A percentile compares a stretch with the other conserved stretches of the same genome.
phyloP scores from a whole-genome alignment of 2,113 vertebrate species.

The Loxodonta africana region DNA sequence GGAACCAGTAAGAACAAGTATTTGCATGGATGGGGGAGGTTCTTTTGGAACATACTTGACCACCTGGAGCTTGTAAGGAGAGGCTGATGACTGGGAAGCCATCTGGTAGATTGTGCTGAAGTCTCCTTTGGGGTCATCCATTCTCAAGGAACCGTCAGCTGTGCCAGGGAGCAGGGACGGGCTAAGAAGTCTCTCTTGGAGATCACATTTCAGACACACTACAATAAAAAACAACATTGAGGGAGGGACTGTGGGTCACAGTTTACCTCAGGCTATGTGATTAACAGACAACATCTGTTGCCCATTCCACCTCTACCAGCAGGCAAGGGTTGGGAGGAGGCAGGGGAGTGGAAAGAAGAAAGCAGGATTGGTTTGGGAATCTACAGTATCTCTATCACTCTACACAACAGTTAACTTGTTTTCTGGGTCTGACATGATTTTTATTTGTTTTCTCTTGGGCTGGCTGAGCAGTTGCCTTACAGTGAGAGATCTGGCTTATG shows the following conservation, averaged over 20 bases:
- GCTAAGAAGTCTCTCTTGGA: slow-evolving; percentile 95
- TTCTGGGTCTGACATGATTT: slow-evolving; percentile 34
- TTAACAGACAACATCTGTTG: slow-evolving; percentile 70
- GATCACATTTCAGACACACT: slow-evolving; percentile 96
- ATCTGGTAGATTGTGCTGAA: slow-evolving; percentile 87
- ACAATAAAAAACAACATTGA: slow-evolving; percentile 56
- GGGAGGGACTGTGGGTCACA: slow-evolving; percentile 36
- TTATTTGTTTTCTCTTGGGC: slow-evolving; percentile 31
- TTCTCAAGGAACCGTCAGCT: slow-evolving; percentile 85
- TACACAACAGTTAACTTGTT: background rate
- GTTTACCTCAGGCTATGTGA: slow-evolving; percentile 60
- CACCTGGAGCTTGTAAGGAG: slow-evolving; percentile 87
- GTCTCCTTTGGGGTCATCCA: slow-evolving; percentile 87
- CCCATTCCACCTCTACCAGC: background rate
- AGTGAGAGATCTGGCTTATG: slow-evolving; percentile 42
- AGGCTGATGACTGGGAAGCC: slow-evolving; percentile 85
- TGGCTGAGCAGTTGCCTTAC: slow-evolving; percentile 23
- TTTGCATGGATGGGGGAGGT: background rate
- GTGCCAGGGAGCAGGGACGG: slow-evolving; percentile 91
- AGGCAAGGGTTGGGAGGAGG: slow-evolving; percentile 11
- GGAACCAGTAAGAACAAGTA: background rate
- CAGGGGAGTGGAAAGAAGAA: background rate
- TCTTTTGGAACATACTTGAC: slow-evolving; percentile 89
- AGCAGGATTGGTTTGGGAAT: background rate
- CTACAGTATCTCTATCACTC: background rate